phyloP scores from a whole-genome alignment of 2,888 invertebrate species.

The Galerucella nymphaeae region DNA sequence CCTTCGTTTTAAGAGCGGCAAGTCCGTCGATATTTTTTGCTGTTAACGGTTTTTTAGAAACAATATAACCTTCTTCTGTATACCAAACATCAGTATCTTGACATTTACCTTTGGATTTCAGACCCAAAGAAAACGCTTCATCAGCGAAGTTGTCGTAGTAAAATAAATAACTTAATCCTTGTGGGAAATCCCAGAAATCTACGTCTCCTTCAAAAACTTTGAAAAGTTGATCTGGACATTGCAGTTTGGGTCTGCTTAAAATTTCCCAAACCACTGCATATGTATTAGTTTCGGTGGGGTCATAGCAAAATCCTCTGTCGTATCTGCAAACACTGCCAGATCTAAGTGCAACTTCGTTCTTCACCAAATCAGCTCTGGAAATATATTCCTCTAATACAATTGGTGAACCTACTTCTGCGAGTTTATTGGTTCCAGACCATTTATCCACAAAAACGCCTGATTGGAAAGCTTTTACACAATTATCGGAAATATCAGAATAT shows the following conservation, averaged over 20 bases:
- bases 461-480: slow-evolving; percentile 31
- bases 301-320: slow-evolving; percentile 37
- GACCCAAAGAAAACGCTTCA: slow-evolving; percentile 26
- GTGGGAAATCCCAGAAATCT: slow-evolving; percentile 35
- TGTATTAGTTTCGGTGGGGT: slow-evolving; percentile 24
- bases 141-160: slow-evolving; percentile 18
- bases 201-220: slow-evolving; percentile 31
- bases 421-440: slow-evolving; percentile 15
- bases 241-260: slow-evolving; percentile 10
- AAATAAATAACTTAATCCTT: slow-evolving; percentile 23
- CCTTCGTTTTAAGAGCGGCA: not conserved
- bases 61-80: slow-evolving; percentile 32
- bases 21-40: not conserved
- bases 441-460: slow-evolving; percentile 29
- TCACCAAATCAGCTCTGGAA: slow-evolving; percentile 29
- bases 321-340: slow-evolving; percentile 33
- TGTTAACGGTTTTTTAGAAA: slow-evolving; percentile 22
- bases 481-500: slow-evolving; percentile 32
- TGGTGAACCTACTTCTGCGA: slow-evolving; percentile 20
- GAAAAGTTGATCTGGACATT: slow-evolving; percentile 27
- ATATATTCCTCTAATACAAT: slow-evolving; percentile 30
- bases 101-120: slow-evolving; percentile 20
- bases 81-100: slow-evolving; percentile 25
- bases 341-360: slow-evolving; percentile 26
- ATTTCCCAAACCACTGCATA: slow-evolving; percentile 35